Conservation (phyloP, 2,888 invertebrate genomes). For the Agriopis marginaria region DNA sequence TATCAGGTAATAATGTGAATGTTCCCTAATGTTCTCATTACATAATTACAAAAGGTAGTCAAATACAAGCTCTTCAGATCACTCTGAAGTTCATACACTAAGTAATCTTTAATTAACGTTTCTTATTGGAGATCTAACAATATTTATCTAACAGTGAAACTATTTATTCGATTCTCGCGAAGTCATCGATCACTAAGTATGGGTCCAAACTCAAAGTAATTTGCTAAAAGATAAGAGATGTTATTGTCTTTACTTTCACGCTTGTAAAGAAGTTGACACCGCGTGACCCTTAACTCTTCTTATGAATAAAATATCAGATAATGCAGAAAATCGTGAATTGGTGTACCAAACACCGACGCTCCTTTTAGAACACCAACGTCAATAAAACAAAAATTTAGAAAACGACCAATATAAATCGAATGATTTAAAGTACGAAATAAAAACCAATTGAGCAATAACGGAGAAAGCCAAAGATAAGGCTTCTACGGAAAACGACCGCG, state of each 20-base stretch:
- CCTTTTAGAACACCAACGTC: neutral
- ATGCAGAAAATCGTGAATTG: neutral
- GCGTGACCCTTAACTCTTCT: no score
- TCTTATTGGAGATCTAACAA: no score
- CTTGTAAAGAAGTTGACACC: neutral
- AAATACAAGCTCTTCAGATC: no score
- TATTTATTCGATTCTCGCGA: no score
- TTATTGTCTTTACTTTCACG: neutral
- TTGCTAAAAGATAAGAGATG: no score
- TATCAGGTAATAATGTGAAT: neutral
- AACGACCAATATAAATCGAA: constrained; percentile 33
- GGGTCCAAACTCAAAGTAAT: no score
- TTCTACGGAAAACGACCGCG: constrained; percentile 35
- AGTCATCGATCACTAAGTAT: no score
- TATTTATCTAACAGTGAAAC: no score
- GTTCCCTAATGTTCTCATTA: neutral
- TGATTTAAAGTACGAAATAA: constrained; percentile 40
- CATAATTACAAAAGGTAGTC: no score
- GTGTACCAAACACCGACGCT: neutral
- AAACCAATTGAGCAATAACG: constrained; percentile 40
- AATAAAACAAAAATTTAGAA: constrained; percentile 28
- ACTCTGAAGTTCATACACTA: no score
- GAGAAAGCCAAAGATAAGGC: constrained; percentile 37
- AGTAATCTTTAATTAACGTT: no score
- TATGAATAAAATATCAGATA: neutral